phyloP scores from a whole-genome alignment of 2,113 vertebrate genomes.

The Galbula dea region DNA sequence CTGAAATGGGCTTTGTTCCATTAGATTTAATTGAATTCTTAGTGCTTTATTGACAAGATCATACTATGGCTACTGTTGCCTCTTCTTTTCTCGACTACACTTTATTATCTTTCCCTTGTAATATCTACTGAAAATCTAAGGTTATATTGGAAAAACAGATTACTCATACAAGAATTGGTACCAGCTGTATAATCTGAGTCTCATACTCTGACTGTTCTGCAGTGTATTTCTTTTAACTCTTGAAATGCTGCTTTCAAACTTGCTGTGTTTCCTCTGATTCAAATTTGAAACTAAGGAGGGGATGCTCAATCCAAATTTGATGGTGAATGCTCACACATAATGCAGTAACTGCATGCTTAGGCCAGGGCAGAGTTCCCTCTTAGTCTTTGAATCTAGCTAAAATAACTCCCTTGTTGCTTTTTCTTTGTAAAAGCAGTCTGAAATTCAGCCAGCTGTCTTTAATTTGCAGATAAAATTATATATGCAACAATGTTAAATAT shows the following conservation, averaged over 20 bases:
- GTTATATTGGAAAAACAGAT: conserved; percentile 9
- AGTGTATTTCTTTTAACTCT: not conserved
- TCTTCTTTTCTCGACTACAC: not conserved
- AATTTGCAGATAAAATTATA: not conserved
- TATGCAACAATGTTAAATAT: conserved; percentile 28
- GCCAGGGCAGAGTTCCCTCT: not conserved
- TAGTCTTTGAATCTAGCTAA: not conserved
- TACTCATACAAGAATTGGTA: not conserved
- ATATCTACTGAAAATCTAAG: not conserved
- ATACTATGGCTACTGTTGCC: not conserved
- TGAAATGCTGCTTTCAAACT: not conserved
- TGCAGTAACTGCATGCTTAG: not conserved
- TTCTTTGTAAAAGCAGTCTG: not conserved
- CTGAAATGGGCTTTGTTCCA: conserved; percentile 22
- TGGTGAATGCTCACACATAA: not conserved
- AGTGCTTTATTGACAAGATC: conserved; percentile 7
- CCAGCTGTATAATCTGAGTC: not conserved
- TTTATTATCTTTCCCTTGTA: conserved; percentile 14
- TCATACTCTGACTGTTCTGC: not conserved
- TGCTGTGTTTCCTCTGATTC: not conserved
- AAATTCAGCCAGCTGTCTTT: not conserved
- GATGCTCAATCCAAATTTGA: not conserved
- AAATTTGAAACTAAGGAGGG: not conserved
- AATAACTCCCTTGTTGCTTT: not conserved
- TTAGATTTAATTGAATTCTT: conserved; percentile 33